These are phyloP conservation scores for Drosophila quinaria DNA, from an alignment of 2,888 invertebrate genomes.

Conservation along the genomic window DNA sequence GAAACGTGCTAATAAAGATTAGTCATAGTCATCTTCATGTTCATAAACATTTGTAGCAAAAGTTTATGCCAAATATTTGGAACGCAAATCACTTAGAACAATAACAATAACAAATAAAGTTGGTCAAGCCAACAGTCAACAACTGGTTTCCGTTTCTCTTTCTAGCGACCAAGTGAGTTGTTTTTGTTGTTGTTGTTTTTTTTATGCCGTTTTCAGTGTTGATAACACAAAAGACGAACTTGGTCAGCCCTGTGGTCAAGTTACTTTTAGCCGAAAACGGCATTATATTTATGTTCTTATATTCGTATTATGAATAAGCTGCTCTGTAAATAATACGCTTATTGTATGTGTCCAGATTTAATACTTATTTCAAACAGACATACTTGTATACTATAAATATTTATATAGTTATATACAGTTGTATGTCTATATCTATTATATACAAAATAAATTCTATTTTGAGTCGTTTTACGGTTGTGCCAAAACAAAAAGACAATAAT, in stretches of 20 bases:
- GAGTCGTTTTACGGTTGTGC: conserved; percentile 42
- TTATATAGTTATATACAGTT: conserved; percentile 5
- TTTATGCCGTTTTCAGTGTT: conserved; percentile 33
- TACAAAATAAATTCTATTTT: conserved; percentile 40
- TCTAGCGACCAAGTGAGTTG: conserved; percentile 41
- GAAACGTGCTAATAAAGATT: conserved; percentile 55
- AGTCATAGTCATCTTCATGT: conserved; percentile 67
- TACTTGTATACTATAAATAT: background rate
- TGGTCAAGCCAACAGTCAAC: conserved; percentile 41
- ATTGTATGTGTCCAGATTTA: conserved; percentile 32
- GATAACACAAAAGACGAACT: conserved; percentile 61
- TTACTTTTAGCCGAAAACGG: conserved; percentile 46
- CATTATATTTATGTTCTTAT: conserved; percentile 33
- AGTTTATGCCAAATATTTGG: conserved; percentile 57
- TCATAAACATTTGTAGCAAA: conserved; percentile 42
- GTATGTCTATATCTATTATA: conserved; percentile 21
- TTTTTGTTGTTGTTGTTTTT: conserved; percentile 16
- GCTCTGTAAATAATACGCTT: conserved; percentile 43
- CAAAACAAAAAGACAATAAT: conserved; percentile 33
- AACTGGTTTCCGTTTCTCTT: conserved; percentile 67
- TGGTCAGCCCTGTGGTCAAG: conserved; percentile 41
- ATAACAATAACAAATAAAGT: conserved; percentile 57
- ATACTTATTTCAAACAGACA: conserved; percentile 23
- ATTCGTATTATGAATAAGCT: conserved; percentile 26
- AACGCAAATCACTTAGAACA: conserved; percentile 58